These are phyloP conservation scores for Vespertilio murinus DNA, from an alignment of 2,797 vertebrate genomes.

Conservation along the genomic window DNA sequence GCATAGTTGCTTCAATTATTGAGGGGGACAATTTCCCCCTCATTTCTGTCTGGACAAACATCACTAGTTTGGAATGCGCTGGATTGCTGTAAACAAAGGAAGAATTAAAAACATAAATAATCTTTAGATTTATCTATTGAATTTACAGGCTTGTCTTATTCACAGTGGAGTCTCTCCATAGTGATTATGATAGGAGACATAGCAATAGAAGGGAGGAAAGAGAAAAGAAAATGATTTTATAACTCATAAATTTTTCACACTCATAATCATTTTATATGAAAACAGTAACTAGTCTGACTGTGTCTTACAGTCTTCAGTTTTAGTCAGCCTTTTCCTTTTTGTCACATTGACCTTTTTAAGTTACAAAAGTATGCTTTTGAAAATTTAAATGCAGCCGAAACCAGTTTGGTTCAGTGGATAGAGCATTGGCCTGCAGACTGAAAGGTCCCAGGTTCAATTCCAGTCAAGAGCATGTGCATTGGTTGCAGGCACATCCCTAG, in stretches of 20 bases:
- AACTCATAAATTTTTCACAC: too few species aligned
- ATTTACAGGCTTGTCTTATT: background rate
- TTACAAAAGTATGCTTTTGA: background rate
- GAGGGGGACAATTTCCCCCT: conserved; percentile 78
- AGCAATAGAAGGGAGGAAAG: background rate
- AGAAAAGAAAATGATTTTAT: background rate
- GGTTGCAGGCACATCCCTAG: too few species aligned
- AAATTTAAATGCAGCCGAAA: conserved; percentile 4
- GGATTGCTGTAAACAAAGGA: conserved; percentile 79
- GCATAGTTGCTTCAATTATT: conserved; percentile 78
- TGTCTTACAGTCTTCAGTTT: background rate
- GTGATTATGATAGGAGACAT: background rate
- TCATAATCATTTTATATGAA: conserved; percentile 33
- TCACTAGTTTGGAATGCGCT: conserved; percentile 76
- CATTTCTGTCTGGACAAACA: conserved; percentile 82
- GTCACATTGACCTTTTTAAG: background rate
- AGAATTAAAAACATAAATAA: conserved; percentile 20
- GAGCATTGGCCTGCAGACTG: too few species aligned
- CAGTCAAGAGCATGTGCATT: too few species aligned
- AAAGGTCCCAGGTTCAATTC: too few species aligned
- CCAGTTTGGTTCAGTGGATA: too few species aligned
- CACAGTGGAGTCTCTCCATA: background rate
- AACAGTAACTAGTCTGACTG: background rate
- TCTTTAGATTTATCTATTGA: background rate
- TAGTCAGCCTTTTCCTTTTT: conserved; percentile 10